phyloP scores from a whole-genome alignment of 1,140 invertebrate species.

The Batillaria attramentaria region DNA sequence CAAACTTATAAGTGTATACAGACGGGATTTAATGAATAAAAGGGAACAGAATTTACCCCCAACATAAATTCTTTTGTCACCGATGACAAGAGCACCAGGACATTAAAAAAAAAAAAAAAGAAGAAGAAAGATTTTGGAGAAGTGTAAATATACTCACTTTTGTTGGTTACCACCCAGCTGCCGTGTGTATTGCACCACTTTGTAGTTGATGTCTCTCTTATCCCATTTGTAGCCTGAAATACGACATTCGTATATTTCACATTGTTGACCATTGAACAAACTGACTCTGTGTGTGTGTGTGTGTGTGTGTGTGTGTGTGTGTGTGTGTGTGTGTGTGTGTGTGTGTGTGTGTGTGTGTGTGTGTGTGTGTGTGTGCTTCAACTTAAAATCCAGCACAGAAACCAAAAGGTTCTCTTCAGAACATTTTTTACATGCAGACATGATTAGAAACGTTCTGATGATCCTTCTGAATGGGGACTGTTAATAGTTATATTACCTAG shows the following conservation, averaged over 20 bases:
- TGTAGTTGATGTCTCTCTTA: conserved; percentile 3
- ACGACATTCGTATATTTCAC: background rate
- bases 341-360: background rate
- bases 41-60: too few species aligned
- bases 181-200: conserved; percentile 11
- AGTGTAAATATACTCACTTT: background rate
- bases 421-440: too few species aligned
- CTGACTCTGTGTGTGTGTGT: background rate
- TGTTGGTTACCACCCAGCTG: background rate
- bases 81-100: too few species aligned
- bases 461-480: too few species aligned
- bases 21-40: too few species aligned
- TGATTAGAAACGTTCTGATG: too few species aligned
- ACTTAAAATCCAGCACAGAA: background rate
- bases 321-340: conserved; percentile 1
- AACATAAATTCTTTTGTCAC: background rate
- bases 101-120: background rate
- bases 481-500: too few species aligned
- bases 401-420: too few species aligned
- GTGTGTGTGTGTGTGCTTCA: conserved; percentile 7
- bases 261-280: background rate
- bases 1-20: too few species aligned
- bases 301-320: conserved; percentile 11
- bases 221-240: conserved; percentile 23
- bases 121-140: background rate